Base-by-base conservation (phyloP, 2,113 vertebrate genomes). In the Notothenia rossii region DNA sequence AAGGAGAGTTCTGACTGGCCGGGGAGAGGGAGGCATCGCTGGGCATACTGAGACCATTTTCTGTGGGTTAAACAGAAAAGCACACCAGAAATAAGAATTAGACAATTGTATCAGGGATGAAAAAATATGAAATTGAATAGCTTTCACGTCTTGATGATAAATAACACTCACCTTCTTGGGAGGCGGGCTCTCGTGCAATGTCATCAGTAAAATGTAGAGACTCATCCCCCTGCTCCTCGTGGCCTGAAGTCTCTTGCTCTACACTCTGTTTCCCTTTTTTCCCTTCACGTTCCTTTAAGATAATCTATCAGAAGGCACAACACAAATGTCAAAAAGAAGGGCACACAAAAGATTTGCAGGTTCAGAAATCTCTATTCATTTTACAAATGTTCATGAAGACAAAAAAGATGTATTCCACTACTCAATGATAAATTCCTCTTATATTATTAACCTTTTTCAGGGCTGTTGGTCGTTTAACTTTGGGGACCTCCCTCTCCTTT, bases 1-100 rank as follows among this genome's bases (percentile, higher is more conserved):
- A 99, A 0, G 98, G 98, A 80, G 98, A 99, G 84, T 98, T 99
- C 93, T 99, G 98, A 94, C 98, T 99, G 90, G 98, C 97, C 67
- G 98, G 98, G 6, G 98, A 99, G 40, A 99, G 96, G 0, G 98
- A 99, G 8, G 97, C 93, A 62, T 99, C 98, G 89, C 98, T 99
- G 81, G 97, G 97, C 91, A 98, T 92, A 75, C 97, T 99, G 86
- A 99, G 92, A 71, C 96, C 98, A 7, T 94, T 95, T 58, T 96
- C 95, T 95, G 86, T 25, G 71, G 54, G 13, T 68, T 22, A 64
- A 63, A 86, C n/a, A 74, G 36, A 40, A 7, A 40, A 40, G 48
- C 56, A 84, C 20, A 77, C 20, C 33, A 18, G 51, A 80, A 56
- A 49, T 7, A 43, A 81, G 12, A 48, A 59, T 59, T 11, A 83